phyloP scores from a whole-genome alignment of 2,113 vertebrate genomes.

The Arizona elegans region DNA sequence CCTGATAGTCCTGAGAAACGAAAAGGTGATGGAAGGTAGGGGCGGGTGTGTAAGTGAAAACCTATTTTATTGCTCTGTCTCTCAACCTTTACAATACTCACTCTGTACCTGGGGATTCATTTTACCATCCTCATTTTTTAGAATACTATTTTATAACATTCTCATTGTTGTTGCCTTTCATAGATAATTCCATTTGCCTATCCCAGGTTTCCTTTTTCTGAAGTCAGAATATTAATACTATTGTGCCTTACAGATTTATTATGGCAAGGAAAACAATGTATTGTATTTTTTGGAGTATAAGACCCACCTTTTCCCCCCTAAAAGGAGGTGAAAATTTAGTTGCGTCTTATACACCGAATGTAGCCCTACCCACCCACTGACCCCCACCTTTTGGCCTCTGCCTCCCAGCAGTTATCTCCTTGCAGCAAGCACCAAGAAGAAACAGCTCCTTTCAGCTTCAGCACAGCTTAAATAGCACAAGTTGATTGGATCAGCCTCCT shows the following conservation, averaged over 20 bases:
- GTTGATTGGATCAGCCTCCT: too few species aligned
- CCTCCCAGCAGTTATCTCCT: too few species aligned
- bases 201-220: neutral
- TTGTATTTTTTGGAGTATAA: too few species aligned
- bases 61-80: neutral
- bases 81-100: neutral
- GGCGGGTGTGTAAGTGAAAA: neutral
- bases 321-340: too few species aligned
- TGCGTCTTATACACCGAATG: too few species aligned
- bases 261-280: neutral
- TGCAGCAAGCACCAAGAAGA: too few species aligned
- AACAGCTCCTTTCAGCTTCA: too few species aligned
- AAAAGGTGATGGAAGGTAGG: neutral
- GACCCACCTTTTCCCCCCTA: too few species aligned
- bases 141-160: neutral
- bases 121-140: neutral
- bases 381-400: too few species aligned
- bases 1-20: neutral
- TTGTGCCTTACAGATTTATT: neutral
- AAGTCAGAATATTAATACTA: neutral
- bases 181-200: neutral
- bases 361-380: too few species aligned
- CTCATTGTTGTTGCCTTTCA: neutral
- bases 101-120: neutral
- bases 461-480: too few species aligned